Conservation (phyloP, 2,888 invertebrate genomes). For the Tipula lateralis region DNA sequence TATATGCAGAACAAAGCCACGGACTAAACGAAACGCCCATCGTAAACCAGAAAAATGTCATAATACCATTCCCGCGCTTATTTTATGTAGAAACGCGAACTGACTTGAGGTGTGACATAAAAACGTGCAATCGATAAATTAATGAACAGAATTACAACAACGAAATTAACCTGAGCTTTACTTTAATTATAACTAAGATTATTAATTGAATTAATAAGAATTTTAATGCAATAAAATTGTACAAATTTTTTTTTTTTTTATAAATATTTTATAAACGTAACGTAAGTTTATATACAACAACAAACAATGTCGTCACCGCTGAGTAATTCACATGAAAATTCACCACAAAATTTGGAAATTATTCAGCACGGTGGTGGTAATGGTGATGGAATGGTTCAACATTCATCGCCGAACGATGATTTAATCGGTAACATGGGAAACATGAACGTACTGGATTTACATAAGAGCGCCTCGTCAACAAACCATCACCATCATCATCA, state of each 20-base stretch:
- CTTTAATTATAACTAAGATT: neutral
- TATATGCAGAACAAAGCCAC: neutral
- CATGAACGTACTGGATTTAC: constrained; percentile 73
- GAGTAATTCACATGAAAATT: neutral
- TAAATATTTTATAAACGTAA: constrained; percentile 12
- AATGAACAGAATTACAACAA: neutral
- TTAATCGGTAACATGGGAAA: constrained; percentile 78
- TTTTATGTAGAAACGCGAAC: neutral
- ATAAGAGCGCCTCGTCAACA: constrained; percentile 44
- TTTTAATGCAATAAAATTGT: constrained; percentile 24
- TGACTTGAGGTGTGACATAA: neutral
- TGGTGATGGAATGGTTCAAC: neutral
- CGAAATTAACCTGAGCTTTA: constrained; percentile 24
- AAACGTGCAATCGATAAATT: neutral
- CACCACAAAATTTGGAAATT: neutral
- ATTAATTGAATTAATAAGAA: neutral
- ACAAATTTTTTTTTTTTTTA: neutral
- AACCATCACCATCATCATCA: constrained; percentile 35
- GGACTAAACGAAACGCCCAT: neutral
- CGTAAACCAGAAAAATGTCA: neutral
- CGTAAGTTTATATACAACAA: neutral
- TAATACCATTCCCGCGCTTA: neutral
- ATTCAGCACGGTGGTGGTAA: constrained; percentile 12
- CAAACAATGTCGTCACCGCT: constrained; percentile 3
- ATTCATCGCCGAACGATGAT: constrained; percentile 46